Evolutionary conservation across 2,113 vertebrate genomes (phyloP).

Genomic region (Coracopsis vasa): DNA sequence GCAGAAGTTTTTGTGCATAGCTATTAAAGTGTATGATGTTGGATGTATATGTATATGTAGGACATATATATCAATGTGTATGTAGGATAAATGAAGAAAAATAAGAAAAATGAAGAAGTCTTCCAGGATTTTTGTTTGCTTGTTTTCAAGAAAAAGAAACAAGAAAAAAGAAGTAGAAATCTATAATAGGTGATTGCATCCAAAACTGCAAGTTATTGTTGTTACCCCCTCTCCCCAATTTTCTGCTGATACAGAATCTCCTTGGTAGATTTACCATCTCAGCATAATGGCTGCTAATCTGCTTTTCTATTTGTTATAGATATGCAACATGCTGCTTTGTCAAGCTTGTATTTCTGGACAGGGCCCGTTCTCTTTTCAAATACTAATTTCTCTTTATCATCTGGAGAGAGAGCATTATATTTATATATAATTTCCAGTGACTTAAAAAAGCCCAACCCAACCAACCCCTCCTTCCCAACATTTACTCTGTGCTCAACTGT

Average conservation of each 20-base stretch:
- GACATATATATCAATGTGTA: background rate
- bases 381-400: background rate
- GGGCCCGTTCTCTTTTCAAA: background rate
- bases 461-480: too few species aligned
- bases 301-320: background rate
- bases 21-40: fast-evolving
- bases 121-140: background rate
- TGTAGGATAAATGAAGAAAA: background rate
- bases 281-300: background rate
- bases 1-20: background rate
- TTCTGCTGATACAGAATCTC: background rate
- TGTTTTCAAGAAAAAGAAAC: background rate
- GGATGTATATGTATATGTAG: background rate
- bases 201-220: background rate
- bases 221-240: background rate
- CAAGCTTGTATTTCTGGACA: background rate
- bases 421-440: background rate
- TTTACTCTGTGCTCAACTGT: background rate
- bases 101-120: too few species aligned
- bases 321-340: background rate
- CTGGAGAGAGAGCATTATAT: background rate
- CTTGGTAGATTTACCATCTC: background rate
- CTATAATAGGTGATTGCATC: background rate
- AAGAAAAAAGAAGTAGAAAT: background rate
- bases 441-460: background rate